phyloP scores from a whole-genome alignment of 2,888 invertebrate species.

The Chloromyia formosa region DNA sequence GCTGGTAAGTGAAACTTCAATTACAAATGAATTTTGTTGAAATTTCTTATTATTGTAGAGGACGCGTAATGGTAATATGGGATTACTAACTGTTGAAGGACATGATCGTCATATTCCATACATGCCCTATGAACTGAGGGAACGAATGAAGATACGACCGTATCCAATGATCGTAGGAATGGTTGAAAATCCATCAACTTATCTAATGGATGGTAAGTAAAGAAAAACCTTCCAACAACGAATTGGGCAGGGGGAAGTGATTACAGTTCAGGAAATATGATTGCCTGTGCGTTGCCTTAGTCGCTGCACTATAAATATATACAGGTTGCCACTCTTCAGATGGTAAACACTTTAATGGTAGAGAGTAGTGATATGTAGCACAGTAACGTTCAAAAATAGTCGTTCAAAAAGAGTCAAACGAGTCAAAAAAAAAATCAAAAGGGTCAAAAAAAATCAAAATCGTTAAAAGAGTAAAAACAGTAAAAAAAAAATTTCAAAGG shows the following conservation, averaged over 20 bases:
- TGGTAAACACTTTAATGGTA: no score
- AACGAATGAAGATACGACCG: conserved; percentile 40
- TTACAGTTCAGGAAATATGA: not conserved
- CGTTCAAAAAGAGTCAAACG: no score
- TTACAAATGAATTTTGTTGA: no score
- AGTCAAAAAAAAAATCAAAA: no score
- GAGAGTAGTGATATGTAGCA: no score
- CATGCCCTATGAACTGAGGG: not conserved
- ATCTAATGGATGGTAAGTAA: conserved; percentile 34
- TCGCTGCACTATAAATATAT: not conserved
- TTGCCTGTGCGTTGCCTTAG: not conserved
- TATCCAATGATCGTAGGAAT: conserved; percentile 45
- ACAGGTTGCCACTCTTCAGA: no score
- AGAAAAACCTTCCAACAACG: no score
- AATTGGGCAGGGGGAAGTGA: not conserved
- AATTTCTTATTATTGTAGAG: not conserved
- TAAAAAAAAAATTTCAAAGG: no score
- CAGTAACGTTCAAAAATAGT: no score
- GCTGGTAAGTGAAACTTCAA: conserved; percentile 5
- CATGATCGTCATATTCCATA: conserved; percentile 14
- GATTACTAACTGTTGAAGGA: conserved; percentile 22
- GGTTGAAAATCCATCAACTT: conserved; percentile 38
- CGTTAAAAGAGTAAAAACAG: no score
- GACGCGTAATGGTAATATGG: conserved; percentile 18
- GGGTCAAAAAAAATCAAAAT: no score